These are phyloP conservation scores for Drosophila setosimentum DNA, from an alignment of 2,888 invertebrate genomes.

Conservation along the genomic window DNA sequence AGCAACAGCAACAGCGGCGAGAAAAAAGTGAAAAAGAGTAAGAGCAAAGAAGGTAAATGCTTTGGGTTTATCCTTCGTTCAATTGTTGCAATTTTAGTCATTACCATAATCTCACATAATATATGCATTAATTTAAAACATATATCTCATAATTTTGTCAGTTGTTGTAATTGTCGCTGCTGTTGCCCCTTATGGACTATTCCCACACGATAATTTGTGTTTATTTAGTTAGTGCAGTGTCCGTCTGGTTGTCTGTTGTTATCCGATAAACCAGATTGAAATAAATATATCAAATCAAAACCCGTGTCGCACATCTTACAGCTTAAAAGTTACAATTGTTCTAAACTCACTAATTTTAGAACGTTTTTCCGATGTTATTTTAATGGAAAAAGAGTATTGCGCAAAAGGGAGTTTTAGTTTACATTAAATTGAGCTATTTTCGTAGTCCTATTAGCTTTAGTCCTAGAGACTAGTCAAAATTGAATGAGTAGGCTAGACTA, in stretches of 20 bases:
- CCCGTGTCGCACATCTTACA: background rate
- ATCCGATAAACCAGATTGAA: background rate
- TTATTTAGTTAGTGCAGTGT: background rate
- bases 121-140: background rate
- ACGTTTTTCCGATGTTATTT: background rate
- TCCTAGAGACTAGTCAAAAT: background rate
- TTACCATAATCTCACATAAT: conserved; percentile 13
- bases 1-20: conserved; percentile 82
- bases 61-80: conserved; percentile 83
- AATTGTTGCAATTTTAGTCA: conserved; percentile 76
- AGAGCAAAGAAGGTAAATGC: conserved; percentile 85
- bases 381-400: background rate
- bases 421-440: background rate
- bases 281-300: background rate
- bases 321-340: background rate
- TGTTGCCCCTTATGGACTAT: background rate
- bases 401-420: background rate
- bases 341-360: background rate
- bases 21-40: conserved; percentile 85
- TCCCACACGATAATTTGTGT: background rate
- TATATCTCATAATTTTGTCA: background rate
- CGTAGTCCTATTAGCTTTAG: background rate
- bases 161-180: background rate
- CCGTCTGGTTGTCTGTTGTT: background rate
- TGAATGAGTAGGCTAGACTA: background rate